A percentile compares a stretch with the other conserved stretches of the same genome.
These are phyloP conservation scores for Tiliacea citrago DNA, from an alignment of 2,888 invertebrate genomes.

Conservation along the genomic window DNA sequence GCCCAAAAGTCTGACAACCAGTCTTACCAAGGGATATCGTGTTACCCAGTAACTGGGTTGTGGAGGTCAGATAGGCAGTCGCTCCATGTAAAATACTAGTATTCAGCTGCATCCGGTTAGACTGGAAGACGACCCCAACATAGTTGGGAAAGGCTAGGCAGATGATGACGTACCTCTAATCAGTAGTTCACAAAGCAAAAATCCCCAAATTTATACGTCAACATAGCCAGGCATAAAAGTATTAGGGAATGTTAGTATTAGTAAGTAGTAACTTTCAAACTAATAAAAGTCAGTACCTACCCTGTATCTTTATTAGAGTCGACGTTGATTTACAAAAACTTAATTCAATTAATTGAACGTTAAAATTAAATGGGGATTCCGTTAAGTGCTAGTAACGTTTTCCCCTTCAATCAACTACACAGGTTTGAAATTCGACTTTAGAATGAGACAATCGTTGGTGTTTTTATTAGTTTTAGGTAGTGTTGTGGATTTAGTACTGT, in stretches of 20 bases:
- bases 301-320: conserved; percentile 71
- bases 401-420: conserved; percentile 20
- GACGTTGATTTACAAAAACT: conserved; percentile 71
- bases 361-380: conserved; percentile 41
- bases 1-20: no score
- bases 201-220: neutral
- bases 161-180: no score
- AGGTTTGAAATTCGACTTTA: conserved; percentile 23
- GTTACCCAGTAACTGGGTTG: no score
- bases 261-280: conserved; percentile 25
- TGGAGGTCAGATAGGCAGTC: no score
- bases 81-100: no score
- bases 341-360: conserved; percentile 60
- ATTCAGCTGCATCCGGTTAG: no score
- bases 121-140: no score
- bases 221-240: neutral
- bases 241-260: no score
- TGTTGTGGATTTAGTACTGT: no score
- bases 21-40: no score
- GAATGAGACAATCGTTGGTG: neutral
- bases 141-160: no score
- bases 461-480: neutral
- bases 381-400: conserved; percentile 35
- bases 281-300: conserved; percentile 64
- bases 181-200: neutral